Conservation (phyloP, 2,797 vertebrate genomes). For the Mionectes olivaceus region DNA sequence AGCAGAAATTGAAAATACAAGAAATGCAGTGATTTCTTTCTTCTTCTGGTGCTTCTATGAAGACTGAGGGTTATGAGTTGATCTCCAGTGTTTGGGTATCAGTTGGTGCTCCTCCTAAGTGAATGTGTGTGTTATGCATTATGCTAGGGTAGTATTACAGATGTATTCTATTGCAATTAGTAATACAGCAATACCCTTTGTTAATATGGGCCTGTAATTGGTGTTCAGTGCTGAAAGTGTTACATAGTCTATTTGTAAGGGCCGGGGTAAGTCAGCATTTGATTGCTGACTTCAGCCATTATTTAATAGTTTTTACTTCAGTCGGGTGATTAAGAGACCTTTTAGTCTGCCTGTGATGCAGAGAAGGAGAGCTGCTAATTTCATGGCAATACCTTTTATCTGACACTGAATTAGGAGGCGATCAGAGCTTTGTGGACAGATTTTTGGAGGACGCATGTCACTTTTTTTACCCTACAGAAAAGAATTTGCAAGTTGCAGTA, state of each 20-base stretch:
- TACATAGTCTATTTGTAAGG: not conserved
- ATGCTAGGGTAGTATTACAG: not conserved
- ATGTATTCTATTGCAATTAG: not conserved
- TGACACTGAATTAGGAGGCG: not conserved
- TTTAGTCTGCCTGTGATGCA: not conserved
- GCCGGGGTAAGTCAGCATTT: not conserved
- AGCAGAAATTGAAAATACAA: slow-evolving; percentile 57
- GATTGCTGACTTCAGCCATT: not conserved
- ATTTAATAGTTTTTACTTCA: not conserved
- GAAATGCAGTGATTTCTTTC: not conserved
- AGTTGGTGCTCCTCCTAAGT: not conserved
- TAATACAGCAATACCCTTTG: not conserved
- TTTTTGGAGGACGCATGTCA: not conserved
- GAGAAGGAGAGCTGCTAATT: not conserved
- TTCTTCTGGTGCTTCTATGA: not conserved
- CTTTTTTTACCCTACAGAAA: not conserved
- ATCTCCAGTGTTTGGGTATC: not conserved
- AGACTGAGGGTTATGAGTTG: not conserved
- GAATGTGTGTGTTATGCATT: not conserved
- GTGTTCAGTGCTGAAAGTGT: not conserved
- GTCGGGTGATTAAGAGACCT: not conserved
- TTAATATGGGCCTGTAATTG: not conserved
- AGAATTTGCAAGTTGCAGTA: not conserved
- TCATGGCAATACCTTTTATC: not conserved
- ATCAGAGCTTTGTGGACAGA: not conserved